Base-by-base conservation (phyloP, 1,140 invertebrate species). In the Euglossa dilemma region DNA sequence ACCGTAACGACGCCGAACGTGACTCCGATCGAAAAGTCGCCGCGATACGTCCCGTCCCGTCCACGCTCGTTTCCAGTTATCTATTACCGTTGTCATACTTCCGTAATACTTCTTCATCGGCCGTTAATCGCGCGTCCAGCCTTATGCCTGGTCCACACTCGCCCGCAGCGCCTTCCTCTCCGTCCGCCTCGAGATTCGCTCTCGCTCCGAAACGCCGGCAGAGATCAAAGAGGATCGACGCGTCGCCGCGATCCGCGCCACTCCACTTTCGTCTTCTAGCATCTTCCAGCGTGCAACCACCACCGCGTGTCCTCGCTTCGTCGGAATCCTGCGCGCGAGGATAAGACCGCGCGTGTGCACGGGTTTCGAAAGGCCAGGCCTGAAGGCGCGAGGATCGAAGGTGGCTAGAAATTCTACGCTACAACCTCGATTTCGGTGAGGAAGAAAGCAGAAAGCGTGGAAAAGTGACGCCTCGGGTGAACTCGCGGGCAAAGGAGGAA, bases 1-100 rank as follows among this genome's bases (percentile, higher is more conserved):
- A 86, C 88, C 88, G 87, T 86, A 87, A 88, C 83, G 77, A 89
- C 80, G 66, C 63, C 71, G 81, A 84, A 88, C 84, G 87, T 89
- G 88, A 89, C 88, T 86, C 54, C 61, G 85, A 85, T 79, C 45
- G 87, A 70, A 67, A 89, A 67, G 20, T 56, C 61, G 25, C 50
- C 76, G 72, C 63, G 70, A 86, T 87, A 83, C 64, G 71, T 78
- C 52, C 80, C 69, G 83, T 76, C 52, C 67, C 80, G 81, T 84
- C 89, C 80, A 84, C 71, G 75, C 87, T 80, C 73, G 87, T 92
- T 91, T 90, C 91, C 92, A 92, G 91, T 92, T 93, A 93, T 92
- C 92, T 92, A 93, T 92, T 93, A 92, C 91, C 91, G 92, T 92
- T 92, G 91, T 92, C 91, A 88, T 85, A 92, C 92, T 93, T 92